Conservation (phyloP, 2,888 invertebrate species). For the Pseudanteris insignis region DNA sequence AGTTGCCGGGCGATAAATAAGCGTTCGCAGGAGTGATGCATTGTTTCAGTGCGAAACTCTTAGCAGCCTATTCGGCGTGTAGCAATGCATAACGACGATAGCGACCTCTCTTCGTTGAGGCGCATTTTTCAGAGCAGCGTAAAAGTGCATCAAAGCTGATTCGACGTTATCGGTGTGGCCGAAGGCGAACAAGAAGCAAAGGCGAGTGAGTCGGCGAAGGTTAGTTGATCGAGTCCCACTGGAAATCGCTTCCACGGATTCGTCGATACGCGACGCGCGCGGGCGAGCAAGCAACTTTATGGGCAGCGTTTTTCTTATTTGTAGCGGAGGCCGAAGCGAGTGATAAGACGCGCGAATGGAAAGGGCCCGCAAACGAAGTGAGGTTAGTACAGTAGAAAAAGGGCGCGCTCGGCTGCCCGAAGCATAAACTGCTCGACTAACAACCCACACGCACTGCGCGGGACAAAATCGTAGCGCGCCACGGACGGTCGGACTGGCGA, state of each 20-base stretch:
- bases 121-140: conserved; percentile 20
- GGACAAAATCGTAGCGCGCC: conserved; percentile 50
- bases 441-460: conserved; percentile 62
- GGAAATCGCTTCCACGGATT: conserved; percentile 43
- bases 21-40: neutral
- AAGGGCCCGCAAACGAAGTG: conserved; percentile 58
- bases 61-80: conserved; percentile 9
- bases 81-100: conserved; percentile 22
- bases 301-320: conserved; percentile 20
- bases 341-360: conserved; percentile 44
- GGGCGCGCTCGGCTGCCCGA: conserved; percentile 48
- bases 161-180: conserved; percentile 38
- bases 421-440: conserved; percentile 63
- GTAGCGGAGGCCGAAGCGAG: conserved; percentile 5
- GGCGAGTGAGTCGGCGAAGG: conserved; percentile 41
- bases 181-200: conserved; percentile 44
- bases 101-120: conserved; percentile 27
- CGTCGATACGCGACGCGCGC: conserved; percentile 40
- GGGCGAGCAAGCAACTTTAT: conserved; percentile 36
- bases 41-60: too few relatives aligned
- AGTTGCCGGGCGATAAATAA: too few relatives aligned
- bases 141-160: conserved; percentile 40
- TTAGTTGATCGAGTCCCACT: conserved; percentile 44
- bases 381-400: conserved; percentile 48
- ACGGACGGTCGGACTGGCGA: conserved; percentile 28